Evolutionary conservation across 2,888 invertebrate species (phyloP).

Genomic region (Caenorhabditis plicata): DNA sequence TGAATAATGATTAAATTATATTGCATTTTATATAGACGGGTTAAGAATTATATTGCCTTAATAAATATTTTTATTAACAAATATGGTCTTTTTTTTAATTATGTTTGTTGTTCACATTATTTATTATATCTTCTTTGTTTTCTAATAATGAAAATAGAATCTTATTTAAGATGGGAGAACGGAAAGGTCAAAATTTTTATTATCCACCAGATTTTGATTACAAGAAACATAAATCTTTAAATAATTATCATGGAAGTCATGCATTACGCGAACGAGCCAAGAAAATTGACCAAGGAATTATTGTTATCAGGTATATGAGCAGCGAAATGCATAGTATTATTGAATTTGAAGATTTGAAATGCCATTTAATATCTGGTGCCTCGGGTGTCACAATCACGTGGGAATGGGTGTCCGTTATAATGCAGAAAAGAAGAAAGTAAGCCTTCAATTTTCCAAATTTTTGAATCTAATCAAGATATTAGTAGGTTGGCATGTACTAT

Average conservation of each 20-base stretch:
- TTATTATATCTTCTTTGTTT: constrained; percentile 2
- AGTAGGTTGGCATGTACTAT: constrained; percentile 86
- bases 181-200: constrained; percentile 92
- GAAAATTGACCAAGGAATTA: constrained; percentile 91
- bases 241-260: constrained; percentile 88
- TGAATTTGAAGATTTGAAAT: constrained; percentile 79
- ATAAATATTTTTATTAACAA: not conserved
- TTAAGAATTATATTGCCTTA: not conserved
- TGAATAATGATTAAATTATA: not conserved
- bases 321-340: not conserved
- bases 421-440: constrained; percentile 70
- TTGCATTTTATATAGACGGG: constrained; percentile 5
- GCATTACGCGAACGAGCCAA: constrained; percentile 90
- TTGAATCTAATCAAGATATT: not conserved
- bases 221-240: constrained; percentile 82
- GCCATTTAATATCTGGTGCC: constrained; percentile 99
- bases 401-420: constrained; percentile 98
- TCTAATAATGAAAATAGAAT: not conserved
- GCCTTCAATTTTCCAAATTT: not conserved
- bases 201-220: constrained; percentile 99
- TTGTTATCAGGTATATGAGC: constrained; percentile 77
- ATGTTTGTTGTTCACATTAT: constrained; percentile 7
- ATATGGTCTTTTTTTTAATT: constrained; percentile 10
- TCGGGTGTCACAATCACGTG: constrained; percentile 94
- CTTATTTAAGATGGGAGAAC: constrained; percentile 77